Conservation (phyloP, 23 tunicate genomes). For the Halocynthia aurantium region DNA sequence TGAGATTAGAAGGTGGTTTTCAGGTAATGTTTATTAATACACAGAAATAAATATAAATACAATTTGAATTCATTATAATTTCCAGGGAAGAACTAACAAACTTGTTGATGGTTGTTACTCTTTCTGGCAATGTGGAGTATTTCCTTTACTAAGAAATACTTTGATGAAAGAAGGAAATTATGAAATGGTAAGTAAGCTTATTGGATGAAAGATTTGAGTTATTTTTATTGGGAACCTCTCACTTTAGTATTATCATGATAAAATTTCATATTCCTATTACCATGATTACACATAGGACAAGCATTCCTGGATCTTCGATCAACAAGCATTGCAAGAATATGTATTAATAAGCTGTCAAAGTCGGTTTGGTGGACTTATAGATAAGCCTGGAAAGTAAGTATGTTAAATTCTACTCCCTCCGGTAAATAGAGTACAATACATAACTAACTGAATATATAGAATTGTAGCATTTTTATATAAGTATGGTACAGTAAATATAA, state of each 20-base stretch:
- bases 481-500: not conserved
- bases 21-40: slow-evolving; percentile 28
- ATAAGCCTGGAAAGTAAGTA: slow-evolving; percentile 95
- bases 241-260: not conserved
- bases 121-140: slow-evolving; percentile 94
- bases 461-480: not conserved
- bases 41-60: not conserved
- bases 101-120: slow-evolving; percentile 95
- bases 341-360: slow-evolving; percentile 78
- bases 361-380: slow-evolving; percentile 80
- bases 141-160: slow-evolving; percentile 75
- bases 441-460: not conserved
- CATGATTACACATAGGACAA: not conserved
- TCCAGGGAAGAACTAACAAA: slow-evolving; percentile 93
- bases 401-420: not conserved
- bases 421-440: not conserved
- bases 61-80: not conserved
- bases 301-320: slow-evolving; percentile 62
- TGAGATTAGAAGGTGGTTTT: slow-evolving; percentile 93
- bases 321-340: slow-evolving; percentile 74
- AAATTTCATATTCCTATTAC: not conserved
- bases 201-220: not conserved
- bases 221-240: not conserved
- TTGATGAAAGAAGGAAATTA: slow-evolving; percentile 34
- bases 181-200: slow-evolving; percentile 14